A percentile compares a stretch with the other conserved stretches of the same genome.
Evolutionary conservation across 2,888 invertebrate genomes (phyloP).

Genomic region (Melieria omissa): DNA sequence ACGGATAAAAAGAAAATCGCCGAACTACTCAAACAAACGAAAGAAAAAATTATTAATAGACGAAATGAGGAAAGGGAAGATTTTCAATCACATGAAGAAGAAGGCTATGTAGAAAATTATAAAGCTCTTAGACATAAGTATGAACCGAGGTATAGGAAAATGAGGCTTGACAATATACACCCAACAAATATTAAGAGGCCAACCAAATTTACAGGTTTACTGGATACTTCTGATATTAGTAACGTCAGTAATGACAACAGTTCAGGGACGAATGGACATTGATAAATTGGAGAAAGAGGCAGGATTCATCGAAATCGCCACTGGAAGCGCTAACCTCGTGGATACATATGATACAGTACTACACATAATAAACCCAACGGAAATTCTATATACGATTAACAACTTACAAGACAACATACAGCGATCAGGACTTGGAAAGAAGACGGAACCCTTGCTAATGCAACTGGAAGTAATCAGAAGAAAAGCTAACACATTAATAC

Average conservation of each 20-base stretch:
- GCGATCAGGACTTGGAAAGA: neutral
- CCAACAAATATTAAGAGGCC: slow-evolving; percentile 18
- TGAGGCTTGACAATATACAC: neutral
- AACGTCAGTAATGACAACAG: neutral
- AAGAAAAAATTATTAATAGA: slow-evolving; percentile 20
- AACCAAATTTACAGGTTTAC: neutral
- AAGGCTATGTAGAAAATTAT: slow-evolving; percentile 36
- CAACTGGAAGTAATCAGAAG: neutral
- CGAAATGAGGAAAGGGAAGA: slow-evolving; percentile 27
- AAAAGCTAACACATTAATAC: slow-evolving; percentile 4
- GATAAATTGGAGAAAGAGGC: slow-evolving; percentile 1
- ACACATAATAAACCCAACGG: slow-evolving; percentile 11
- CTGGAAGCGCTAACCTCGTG: neutral
- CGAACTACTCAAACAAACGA: neutral
- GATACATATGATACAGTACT: neutral
- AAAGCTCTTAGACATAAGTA: slow-evolving; percentile 38
- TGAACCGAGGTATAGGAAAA: slow-evolving; percentile 37
- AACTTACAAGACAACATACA: neutral
- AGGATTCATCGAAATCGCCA: neutral
- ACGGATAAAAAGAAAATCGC: slow-evolving; percentile 6
- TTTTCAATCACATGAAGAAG: slow-evolving; percentile 21
- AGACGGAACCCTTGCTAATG: slow-evolving; percentile 3
- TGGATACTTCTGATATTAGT: neutral
- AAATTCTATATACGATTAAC: neutral
- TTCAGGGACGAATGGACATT: neutral